Conservation (phyloP, 1,140 invertebrate species). For the Bombus superbus region DNA sequence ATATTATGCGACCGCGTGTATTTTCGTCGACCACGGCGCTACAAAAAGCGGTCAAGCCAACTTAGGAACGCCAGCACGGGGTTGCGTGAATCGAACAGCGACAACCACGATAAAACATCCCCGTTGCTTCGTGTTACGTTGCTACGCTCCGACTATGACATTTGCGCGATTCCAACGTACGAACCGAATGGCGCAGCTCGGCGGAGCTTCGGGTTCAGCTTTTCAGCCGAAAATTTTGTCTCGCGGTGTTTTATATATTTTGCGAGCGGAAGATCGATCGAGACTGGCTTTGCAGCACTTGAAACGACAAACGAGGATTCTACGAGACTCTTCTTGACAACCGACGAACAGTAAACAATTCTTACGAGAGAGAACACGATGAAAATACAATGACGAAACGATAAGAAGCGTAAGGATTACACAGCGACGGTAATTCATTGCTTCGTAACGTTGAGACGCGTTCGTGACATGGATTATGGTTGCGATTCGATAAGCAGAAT, state of each 20-base stretch:
- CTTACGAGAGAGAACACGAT: background rate
- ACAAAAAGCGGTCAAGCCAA: constrained; percentile 5
- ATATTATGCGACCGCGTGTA: constrained; percentile 34
- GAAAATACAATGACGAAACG: background rate
- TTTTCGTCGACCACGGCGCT: constrained; percentile 8
- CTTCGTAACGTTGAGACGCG: background rate
- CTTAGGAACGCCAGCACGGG: background rate
- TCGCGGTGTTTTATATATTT: background rate
- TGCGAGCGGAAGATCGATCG: background rate
- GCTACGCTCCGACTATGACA: background rate
- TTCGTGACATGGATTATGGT: background rate
- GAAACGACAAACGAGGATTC: no score
- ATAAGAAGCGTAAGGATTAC: background rate
- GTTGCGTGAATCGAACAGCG: background rate
- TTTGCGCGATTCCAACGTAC: background rate
- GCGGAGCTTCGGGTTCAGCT: no score
- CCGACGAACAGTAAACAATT: background rate
- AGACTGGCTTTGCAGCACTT: no score
- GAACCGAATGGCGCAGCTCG: background rate
- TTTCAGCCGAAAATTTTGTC: background rate
- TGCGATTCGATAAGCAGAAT: background rate
- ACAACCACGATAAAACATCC: background rate
- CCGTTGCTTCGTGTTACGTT: constrained; percentile 3
- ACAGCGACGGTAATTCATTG: background rate
- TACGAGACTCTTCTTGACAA: no score